Evolutionary conservation across 2,888 invertebrate species (phyloP).

Genomic region (Drosophila mettleri): DNA sequence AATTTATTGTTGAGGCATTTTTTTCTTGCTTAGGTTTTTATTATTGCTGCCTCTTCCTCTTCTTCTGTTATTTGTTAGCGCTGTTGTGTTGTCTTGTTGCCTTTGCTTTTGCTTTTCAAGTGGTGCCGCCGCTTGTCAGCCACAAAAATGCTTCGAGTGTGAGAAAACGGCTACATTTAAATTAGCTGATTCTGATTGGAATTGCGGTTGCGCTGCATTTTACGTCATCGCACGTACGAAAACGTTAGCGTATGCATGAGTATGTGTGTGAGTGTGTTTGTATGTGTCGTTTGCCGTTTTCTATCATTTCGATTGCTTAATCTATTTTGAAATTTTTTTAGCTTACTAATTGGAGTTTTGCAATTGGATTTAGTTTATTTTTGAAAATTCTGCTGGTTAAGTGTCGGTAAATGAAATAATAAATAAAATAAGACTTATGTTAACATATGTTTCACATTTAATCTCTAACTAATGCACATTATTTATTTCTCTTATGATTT

Average conservation of each 20-base stretch:
- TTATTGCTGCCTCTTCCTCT: slow-evolving; percentile 24
- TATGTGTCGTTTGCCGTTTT: slow-evolving; percentile 40
- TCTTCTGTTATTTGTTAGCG: slow-evolving; percentile 13
- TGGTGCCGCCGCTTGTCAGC: slow-evolving; percentile 40
- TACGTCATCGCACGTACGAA: slow-evolving; percentile 46
- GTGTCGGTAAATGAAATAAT: background rate
- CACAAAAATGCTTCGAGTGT: slow-evolving; percentile 52
- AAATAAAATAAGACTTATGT: background rate
- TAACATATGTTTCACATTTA: background rate
- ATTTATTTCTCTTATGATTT: background rate
- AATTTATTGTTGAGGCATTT: slow-evolving; percentile 80
- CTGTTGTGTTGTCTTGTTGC: slow-evolving; percentile 13
- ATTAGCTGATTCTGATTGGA: slow-evolving; percentile 74
- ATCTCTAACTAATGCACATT: background rate
- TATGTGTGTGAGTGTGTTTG: background rate
- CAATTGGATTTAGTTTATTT: background rate
- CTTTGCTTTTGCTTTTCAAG: slow-evolving; percentile 28
- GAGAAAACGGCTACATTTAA: slow-evolving; percentile 68
- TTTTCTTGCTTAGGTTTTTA: slow-evolving; percentile 46
- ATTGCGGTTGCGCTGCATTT: slow-evolving; percentile 62
- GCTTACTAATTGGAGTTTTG: slow-evolving; percentile 50
- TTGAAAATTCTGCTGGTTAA: background rate
- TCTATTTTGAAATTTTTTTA: slow-evolving; percentile 44
- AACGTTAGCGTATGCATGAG: slow-evolving; percentile 3
- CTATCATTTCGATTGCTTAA: slow-evolving; percentile 66